Base-by-base conservation (phyloP, 1,140 invertebrate genomes). In the Piezodorus guildinii region DNA sequence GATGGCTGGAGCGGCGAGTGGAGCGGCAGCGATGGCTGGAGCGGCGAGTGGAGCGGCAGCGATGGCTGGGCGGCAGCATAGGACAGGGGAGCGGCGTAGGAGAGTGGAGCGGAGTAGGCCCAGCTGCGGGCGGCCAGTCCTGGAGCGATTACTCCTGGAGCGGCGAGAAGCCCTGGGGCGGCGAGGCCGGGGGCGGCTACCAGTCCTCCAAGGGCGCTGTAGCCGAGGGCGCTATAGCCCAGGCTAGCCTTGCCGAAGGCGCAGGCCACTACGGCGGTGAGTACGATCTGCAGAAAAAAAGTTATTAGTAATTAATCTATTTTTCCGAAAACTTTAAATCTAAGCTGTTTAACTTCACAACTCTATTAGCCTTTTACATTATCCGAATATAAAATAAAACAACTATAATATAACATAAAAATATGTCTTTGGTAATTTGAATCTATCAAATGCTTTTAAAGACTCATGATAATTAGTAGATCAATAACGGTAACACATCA, bases 211-310 rank as follows among this genome's bases (percentile, higher is more conserved):
- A 45, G 66, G 54, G 69, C 69, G 46, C 43, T 52, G 64, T 68
- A 66, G 45, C 30, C 30, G 34, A 39, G 34, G 34, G 27, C 27
- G 27, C 34, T 12, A 39, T 39, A 30, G 8, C 45, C 62, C 51
- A 64, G 65, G 56, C 63, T 58, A 25, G 65, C 67, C 59, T 63
- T 66, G 45, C 69, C 71, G 15, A 67, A 54, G 62, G 68, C 60
- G 61, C 65, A 68, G 39, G 72, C 72, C 62, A 70, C 65, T 34
- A 69, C 64, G 54, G 72, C 70, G 64, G 67, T 67, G 27, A 73
- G 62, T 49, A 70, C 72, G 69, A 72, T 72, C 73, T 75, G 68
- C 68, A 10, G 23, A 1, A 3, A 23, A 16, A 6, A 23, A n/a
- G n/a, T n/a, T 19, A 5, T 17, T 54, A 23, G n/a, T 21, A 10